A percentile compares a stretch with the other conserved stretches of the same genome.
Conservation (phyloP, 2,113 vertebrate genomes). For the Epinephelus cyanopodus region DNA sequence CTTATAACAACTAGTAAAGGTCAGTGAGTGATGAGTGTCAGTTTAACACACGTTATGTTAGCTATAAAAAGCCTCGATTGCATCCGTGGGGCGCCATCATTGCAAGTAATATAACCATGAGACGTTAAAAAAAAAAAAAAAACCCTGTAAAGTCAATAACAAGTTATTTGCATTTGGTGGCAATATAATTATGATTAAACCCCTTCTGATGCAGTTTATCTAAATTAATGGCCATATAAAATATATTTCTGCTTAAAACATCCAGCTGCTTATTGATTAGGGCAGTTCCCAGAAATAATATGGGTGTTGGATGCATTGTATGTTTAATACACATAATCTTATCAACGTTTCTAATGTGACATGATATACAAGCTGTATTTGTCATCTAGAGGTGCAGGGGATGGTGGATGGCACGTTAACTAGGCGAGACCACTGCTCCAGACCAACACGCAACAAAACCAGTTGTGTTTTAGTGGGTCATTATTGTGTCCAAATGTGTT, state of each 20-base stretch:
- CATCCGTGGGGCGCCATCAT: constrained; percentile 12
- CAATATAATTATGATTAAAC: constrained; percentile 13
- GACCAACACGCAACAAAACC: too few relatives aligned
- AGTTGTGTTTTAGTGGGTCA: too few relatives aligned
- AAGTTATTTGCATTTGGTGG: not conserved
- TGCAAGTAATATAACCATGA: constrained; percentile 37
- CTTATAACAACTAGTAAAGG: constrained; percentile 59
- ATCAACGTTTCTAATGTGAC: too few relatives aligned
- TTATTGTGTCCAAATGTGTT: too few relatives aligned
- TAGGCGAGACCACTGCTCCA: too few relatives aligned
- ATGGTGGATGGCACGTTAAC: too few relatives aligned
- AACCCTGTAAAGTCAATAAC: constrained; percentile 5
- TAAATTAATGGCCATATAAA: not conserved
- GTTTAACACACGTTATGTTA: constrained; percentile 37
- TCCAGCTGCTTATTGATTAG: constrained; percentile 2
- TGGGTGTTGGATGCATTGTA: too few relatives aligned
- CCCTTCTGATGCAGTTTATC: not conserved
- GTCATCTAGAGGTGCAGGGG: too few relatives aligned
- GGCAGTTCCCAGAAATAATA: too few relatives aligned
- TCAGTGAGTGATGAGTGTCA: constrained; percentile 52
- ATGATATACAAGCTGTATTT: too few relatives aligned
- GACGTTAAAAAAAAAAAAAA: constrained; percentile 12
- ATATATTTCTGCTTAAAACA: constrained; percentile 6
- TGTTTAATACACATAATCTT: too few relatives aligned
- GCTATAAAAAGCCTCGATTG: constrained; percentile 49